Evolutionary conservation across 1,140 invertebrate species (phyloP), one percentile per base, ranked within the genome.

Genomic region (Leptopilina clavipes): DNA sequence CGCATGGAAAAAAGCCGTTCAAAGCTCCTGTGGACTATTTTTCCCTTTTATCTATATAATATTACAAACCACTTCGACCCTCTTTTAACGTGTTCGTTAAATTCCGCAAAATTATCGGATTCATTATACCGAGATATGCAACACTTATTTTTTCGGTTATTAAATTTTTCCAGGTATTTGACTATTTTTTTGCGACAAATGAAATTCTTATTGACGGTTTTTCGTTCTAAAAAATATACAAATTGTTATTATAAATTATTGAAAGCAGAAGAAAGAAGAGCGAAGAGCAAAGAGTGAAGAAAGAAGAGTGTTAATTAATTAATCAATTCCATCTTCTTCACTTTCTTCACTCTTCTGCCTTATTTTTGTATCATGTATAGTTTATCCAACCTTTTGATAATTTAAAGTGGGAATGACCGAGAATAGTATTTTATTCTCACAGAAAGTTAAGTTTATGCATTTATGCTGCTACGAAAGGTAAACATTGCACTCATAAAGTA

Each of bases 1-100:
- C 81, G 81, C 77, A 80, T 59, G 81, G 81, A 82, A 82, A 77
- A 76, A 77, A 82, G 78, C 6, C 79, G 78, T 78, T 75, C 76
- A 76, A 75, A 40, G 9, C 37, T 40, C 37, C 75, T 65, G n/a
- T 76, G 76, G 75, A 65, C 77, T 44, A 73, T 74, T 44, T 80
- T 79, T 82, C 77, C n/a, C 76, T 82, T 82, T 82, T 82, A 82
- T 79, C 59, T 65, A 19, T 0, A n/a, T 3, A 10, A 31, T 40
- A 40, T 6, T n/a, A n/a, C n/a, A n/a, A n/a, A 9, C 5, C 37
- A 40, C 2, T 40, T 31, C 25, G 8, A 65, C 59, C 59, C 59
- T 65, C 19, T 65, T 31, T 31, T 40, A 3, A 19, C 12, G 25
- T 31, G 25, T 65, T 65, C 22, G 59, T 65, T 65, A 37, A 48